These are phyloP conservation scores for Hylyphantes graminicola DNA, from an alignment of 1,140 invertebrate genomes.

Conservation along the genomic window DNA sequence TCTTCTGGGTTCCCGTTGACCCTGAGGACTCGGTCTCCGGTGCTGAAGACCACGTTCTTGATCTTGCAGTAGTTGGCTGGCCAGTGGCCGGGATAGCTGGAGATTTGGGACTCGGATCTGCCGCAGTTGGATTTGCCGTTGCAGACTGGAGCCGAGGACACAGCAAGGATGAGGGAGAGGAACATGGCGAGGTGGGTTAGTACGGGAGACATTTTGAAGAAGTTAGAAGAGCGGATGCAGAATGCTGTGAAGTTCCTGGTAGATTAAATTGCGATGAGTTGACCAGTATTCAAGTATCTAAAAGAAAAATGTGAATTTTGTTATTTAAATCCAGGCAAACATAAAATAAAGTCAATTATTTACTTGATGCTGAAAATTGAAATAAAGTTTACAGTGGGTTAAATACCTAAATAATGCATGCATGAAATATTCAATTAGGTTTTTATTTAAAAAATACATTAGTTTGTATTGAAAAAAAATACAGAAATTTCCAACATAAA, in stretches of 20 bases:
- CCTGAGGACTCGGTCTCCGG: slow-evolving; percentile 23
- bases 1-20: slow-evolving; percentile 36
- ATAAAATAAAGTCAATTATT: not conserved
- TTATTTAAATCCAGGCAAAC: not conserved
- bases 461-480: not conserved
- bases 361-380: not conserved
- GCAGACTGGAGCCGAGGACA: slow-evolving; percentile 35
- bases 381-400: not conserved
- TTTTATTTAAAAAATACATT: not conserved
- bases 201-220: not conserved
- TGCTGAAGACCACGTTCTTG: slow-evolving; percentile 43
- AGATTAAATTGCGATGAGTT: not conserved
- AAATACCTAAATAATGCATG: not conserved
- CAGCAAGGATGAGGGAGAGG: slow-evolving; percentile 5
- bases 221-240: not conserved
- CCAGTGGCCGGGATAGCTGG: slow-evolving; percentile 54
- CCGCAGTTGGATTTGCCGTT: slow-evolving; percentile 20
- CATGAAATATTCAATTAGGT: not conserved
- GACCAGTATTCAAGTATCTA: not conserved
- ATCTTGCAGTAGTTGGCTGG: slow-evolving; percentile 54
- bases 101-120: slow-evolving; percentile 7
- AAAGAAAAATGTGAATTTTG: not conserved
- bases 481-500: not conserved
- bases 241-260: not conserved
- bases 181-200: not conserved